phyloP scores from a whole-genome alignment of 2,797 vertebrate genomes.

The Lophura swinhoii region DNA sequence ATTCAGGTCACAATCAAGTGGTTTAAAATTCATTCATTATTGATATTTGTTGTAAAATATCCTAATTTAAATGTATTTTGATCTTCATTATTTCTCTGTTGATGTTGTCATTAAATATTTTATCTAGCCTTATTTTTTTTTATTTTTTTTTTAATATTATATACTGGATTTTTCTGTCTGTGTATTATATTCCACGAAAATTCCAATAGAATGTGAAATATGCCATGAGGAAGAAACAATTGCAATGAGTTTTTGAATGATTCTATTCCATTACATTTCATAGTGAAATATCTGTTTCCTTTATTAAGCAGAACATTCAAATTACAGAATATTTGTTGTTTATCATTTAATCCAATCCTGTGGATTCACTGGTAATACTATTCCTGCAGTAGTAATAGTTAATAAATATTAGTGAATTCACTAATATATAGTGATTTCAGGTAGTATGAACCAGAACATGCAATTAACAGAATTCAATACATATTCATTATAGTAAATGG shows the following conservation, averaged over 20 bases:
- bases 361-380: not conserved
- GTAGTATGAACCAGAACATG: not conserved
- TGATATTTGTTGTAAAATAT: not conserved
- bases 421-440: not conserved
- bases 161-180: not conserved
- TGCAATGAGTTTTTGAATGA: not conserved
- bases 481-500: not conserved
- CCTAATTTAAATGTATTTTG: not conserved
- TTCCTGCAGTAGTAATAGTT: not conserved
- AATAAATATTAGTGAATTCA: not conserved
- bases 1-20: not conserved
- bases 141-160: not conserved
- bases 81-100: not conserved
- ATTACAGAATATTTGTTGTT: not conserved
- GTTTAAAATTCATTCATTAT: not conserved
- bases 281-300: not conserved
- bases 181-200: not conserved
- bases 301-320: not conserved
- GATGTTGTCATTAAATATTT: not conserved
- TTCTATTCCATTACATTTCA: not conserved
- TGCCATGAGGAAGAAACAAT: not conserved
- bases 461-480: not conserved
- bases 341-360: not conserved
- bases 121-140: not conserved
- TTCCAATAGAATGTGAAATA: not conserved